A percentile compares a stretch with the other conserved stretches of the same genome.
phyloP scores from a whole-genome alignment of 1,140 invertebrate species.

The Drosophila quadrilineata region DNA sequence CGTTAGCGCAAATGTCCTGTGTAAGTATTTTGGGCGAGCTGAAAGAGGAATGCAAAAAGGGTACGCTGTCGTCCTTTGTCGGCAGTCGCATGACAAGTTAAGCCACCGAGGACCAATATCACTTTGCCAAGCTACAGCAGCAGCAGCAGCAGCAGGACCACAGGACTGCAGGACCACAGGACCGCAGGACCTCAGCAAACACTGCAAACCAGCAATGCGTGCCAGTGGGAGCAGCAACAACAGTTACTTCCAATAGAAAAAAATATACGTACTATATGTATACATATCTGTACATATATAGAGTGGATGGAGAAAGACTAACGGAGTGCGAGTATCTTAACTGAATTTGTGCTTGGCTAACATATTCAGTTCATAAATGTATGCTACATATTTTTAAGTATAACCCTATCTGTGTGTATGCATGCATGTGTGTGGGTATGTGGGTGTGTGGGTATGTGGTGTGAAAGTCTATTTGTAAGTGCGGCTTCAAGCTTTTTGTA shows the following conservation, averaged over 20 bases:
- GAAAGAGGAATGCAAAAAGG: conserved; percentile 57
- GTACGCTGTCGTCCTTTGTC: conserved; percentile 33
- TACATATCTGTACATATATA: no score
- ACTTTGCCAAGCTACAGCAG: conserved; percentile 54
- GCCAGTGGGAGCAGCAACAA: conserved; percentile 4
- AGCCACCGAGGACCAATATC: conserved; percentile 74
- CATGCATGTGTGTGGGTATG: neutral
- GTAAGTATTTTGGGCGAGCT: no score
- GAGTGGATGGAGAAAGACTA: no score
- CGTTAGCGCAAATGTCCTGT: no score
- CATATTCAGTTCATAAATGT: conserved; percentile 33
- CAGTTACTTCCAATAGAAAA: conserved; percentile 32
- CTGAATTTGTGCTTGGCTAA: conserved; percentile 55
- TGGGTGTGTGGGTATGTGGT: conserved; percentile 18
- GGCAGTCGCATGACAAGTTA: conserved; percentile 61
- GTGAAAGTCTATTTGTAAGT: no score
- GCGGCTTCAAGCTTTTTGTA: conserved; percentile 53
- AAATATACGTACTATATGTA: no score
- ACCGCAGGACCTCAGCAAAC: neutral
- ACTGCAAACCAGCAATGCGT: conserved; percentile 3
- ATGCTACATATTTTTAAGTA: conserved; percentile 9
- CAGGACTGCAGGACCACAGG: no score
- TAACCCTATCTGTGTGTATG: conserved; percentile 11
- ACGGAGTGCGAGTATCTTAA: no score
- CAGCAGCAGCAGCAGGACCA: conserved; percentile 3